Percentiles rank a stretch among this genome's conserved stretches.
phyloP scores from a whole-genome alignment of 2,888 invertebrate genomes.

The Metacarcinus magister region DNA sequence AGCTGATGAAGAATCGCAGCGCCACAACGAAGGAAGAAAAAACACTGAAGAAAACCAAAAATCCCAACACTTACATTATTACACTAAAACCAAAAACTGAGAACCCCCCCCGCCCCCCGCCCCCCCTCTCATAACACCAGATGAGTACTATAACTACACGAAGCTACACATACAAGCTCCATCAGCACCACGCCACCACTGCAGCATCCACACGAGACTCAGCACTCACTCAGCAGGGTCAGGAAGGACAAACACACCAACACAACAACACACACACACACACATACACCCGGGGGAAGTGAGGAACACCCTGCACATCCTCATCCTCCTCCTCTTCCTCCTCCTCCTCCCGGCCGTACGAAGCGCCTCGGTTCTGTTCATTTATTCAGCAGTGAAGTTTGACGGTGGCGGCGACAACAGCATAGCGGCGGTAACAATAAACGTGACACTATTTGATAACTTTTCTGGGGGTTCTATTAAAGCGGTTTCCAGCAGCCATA shows the following conservation, averaged over 20 bases:
- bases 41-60: too few species aligned
- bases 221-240: not conserved
- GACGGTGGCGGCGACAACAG: not conserved
- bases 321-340: conserved; percentile 33
- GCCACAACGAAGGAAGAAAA: not conserved
- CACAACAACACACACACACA: not conserved
- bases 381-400: conserved; percentile 2
- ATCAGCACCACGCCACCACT: not conserved
- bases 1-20: not conserved
- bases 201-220: not conserved
- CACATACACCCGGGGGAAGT: not conserved
- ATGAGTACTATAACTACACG: not conserved
- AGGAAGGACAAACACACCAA: not conserved
- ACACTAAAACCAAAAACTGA: not conserved
- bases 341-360: not conserved
- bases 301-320: conserved; percentile 22
- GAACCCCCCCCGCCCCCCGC: not conserved
- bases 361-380: not conserved
- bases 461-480: conserved; percentile 52
- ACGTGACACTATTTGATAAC: conserved; percentile 38
- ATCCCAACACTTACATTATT: not conserved
- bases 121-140: not conserved
- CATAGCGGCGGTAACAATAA: conserved; percentile 28
- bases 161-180: not conserved
- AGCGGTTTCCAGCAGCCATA: conserved; percentile 30